Conservation (phyloP, 2,888 invertebrate genomes). For the Sacculina carcini region DNA sequence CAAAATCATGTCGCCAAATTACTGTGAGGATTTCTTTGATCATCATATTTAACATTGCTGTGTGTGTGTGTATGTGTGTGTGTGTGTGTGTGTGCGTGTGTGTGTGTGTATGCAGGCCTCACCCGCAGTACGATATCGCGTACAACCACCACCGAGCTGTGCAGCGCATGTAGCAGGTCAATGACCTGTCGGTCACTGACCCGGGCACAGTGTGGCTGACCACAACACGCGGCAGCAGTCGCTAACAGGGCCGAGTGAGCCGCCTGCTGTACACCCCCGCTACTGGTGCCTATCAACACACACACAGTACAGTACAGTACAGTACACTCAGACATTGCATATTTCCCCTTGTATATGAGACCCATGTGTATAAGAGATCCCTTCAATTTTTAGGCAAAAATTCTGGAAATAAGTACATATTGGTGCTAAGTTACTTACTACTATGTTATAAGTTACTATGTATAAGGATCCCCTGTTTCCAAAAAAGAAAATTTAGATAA, state of each 20-base stretch:
- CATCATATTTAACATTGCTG: background rate
- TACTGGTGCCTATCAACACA: conserved; percentile 26
- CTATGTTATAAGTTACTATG: too few species aligned
- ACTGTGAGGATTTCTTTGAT: background rate
- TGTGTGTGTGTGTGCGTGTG: background rate
- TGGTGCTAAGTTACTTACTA: too few species aligned
- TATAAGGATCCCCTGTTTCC: too few species aligned
- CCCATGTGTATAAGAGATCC: too few species aligned
- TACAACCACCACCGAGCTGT: conserved; percentile 30
- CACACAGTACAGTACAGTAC: background rate
- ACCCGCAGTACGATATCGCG: conserved; percentile 23
- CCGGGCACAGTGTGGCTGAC: conserved; percentile 32
- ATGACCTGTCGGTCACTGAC: conserved; percentile 42
- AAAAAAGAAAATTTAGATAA: too few species aligned
- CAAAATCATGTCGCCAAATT: too few species aligned
- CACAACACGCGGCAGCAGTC: conserved; percentile 45
- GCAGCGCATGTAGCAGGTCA: conserved; percentile 45
- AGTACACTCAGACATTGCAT: too few species aligned
- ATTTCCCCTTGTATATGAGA: too few species aligned
- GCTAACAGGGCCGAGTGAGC: conserved; percentile 54
- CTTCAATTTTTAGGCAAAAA: too few species aligned
- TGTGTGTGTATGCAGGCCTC: conserved; percentile 4
- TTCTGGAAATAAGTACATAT: too few species aligned
- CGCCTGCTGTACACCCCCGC: conserved; percentile 44
- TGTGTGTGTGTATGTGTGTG: background rate